These are phyloP conservation scores for Tortrix viridana DNA, from an alignment of 2,888 invertebrate species.

Conservation along the genomic window DNA sequence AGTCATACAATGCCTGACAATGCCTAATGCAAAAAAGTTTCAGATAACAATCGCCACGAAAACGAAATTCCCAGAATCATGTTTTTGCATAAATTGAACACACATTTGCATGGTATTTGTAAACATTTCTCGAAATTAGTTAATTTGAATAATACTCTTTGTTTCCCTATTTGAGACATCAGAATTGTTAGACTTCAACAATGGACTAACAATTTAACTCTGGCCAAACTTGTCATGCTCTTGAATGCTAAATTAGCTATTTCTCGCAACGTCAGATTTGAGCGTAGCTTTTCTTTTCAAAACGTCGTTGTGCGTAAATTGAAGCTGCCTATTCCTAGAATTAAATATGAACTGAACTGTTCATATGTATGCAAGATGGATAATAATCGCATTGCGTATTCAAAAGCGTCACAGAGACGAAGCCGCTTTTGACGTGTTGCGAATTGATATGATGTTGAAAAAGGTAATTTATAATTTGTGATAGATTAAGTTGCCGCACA, in stretches of 20 bases:
- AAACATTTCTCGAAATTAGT: slow-evolving; percentile 33
- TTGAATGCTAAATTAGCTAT: slow-evolving; percentile 21
- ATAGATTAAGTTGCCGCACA: slow-evolving; percentile 24
- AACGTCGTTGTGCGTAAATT: slow-evolving; percentile 4
- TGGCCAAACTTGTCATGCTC: slow-evolving; percentile 12
- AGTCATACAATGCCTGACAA: background rate
- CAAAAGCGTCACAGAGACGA: slow-evolving; percentile 46
- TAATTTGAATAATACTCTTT: slow-evolving; percentile 30
- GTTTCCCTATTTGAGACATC: slow-evolving; percentile 21
- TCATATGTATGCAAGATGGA: slow-evolving; percentile 46
- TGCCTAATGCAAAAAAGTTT: background rate
- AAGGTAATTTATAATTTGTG: slow-evolving; percentile 40
- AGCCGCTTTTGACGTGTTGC: slow-evolving; percentile 50
- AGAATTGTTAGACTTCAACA: slow-evolving; percentile 27
- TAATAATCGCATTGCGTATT: slow-evolving; percentile 50
- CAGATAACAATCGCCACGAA: background rate
- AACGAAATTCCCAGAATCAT: slow-evolving; percentile 21
- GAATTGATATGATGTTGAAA: slow-evolving; percentile 48
- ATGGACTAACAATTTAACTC: slow-evolving; percentile 17
- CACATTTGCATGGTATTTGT: slow-evolving; percentile 33
- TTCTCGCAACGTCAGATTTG: slow-evolving; percentile 6
- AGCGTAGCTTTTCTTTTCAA: slow-evolving; percentile 22
- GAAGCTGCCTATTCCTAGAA: slow-evolving; percentile 23
- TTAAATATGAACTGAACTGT: slow-evolving; percentile 27
- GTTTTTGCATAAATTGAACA: slow-evolving; percentile 17